Evolutionary conservation across 2,797 vertebrate genomes (phyloP).

Genomic region (Neoniphon sammara): DNA sequence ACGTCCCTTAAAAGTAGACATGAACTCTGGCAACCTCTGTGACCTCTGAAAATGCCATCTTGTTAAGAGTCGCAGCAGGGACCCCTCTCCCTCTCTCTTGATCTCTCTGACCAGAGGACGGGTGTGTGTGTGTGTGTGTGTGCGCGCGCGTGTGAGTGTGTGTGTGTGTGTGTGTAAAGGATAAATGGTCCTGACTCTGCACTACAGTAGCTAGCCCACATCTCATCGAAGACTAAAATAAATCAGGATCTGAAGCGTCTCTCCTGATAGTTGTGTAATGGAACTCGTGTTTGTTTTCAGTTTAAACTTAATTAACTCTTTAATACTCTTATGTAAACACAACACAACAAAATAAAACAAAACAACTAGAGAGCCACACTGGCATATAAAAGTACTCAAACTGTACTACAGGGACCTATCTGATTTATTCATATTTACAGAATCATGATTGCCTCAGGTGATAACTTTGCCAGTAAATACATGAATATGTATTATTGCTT

Average conservation of each 20-base stretch:
- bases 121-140: conserved; percentile 25
- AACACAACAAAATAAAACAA: conserved; percentile 64
- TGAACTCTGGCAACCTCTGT: conserved; percentile 67
- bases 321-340: conserved; percentile 76
- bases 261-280: conserved; percentile 61
- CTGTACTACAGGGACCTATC: conserved; percentile 66
- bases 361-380: conserved; percentile 57
- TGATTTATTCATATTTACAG: conserved; percentile 81
- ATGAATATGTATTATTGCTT: conserved; percentile 76
- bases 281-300: conserved; percentile 70
- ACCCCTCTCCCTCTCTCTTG: conserved; percentile 44
- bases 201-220: conserved; percentile 20
- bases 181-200: conserved; percentile 23
- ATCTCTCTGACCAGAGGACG: conserved; percentile 58
- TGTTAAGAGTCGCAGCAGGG: conserved; percentile 69
- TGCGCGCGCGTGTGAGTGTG: conserved; percentile 19
- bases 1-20: conserved; percentile 73
- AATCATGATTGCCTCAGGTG: conserved; percentile 71
- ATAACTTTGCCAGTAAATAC: conserved; percentile 70
- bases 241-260: conserved; percentile 50
- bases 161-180: conserved; percentile 2
- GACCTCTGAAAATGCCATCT: conserved; percentile 72
- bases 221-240: conserved; percentile 41
- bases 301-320: conserved; percentile 79
- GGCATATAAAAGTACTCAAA: conserved; percentile 59